Evolutionary conservation across 2,888 invertebrate genomes (phyloP).

Genomic region (Agrochola macilenta): DNA sequence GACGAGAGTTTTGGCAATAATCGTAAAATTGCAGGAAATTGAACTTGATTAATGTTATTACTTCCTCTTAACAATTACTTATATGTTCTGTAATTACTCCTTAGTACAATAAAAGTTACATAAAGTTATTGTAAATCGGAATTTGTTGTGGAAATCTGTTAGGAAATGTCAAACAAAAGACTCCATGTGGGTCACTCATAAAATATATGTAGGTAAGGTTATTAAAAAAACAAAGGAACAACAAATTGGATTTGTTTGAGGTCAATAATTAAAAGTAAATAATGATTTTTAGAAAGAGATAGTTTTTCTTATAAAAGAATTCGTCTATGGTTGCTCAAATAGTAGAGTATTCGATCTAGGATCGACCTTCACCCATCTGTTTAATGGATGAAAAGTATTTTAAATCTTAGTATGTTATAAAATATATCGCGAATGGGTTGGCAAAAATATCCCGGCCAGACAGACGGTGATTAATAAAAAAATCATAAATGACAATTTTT

Average conservation of each 20-base stretch:
- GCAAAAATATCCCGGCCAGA: too few species aligned
- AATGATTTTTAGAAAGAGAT: not conserved
- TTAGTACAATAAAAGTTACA: slow-evolving; percentile 16
- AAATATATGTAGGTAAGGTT: not conserved
- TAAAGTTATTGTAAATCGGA: slow-evolving; percentile 18
- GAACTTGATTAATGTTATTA: slow-evolving; percentile 39
- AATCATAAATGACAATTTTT: too few species aligned
- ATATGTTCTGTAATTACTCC: slow-evolving; percentile 40
- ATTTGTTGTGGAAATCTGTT: slow-evolving; percentile 14
- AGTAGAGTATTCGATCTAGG: too few species aligned
- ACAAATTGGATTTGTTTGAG: not conserved
- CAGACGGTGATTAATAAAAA: too few species aligned
- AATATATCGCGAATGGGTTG: too few species aligned
- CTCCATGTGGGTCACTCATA: not conserved
- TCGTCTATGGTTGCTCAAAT: not conserved
- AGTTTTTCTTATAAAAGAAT: not conserved
- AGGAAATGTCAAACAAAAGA: not conserved
- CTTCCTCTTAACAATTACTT: slow-evolving; percentile 48
- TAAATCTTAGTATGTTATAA: too few species aligned
- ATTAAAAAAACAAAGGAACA: not conserved
- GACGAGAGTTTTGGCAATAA: slow-evolving; percentile 51
- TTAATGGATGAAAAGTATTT: too few species aligned
- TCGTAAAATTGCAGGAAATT: slow-evolving; percentile 59
- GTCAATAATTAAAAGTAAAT: not conserved
- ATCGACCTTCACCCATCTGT: too few species aligned